Evolutionary conservation across 2,888 invertebrate species (phyloP).

Genomic region (Strigamia transsilvanica): DNA sequence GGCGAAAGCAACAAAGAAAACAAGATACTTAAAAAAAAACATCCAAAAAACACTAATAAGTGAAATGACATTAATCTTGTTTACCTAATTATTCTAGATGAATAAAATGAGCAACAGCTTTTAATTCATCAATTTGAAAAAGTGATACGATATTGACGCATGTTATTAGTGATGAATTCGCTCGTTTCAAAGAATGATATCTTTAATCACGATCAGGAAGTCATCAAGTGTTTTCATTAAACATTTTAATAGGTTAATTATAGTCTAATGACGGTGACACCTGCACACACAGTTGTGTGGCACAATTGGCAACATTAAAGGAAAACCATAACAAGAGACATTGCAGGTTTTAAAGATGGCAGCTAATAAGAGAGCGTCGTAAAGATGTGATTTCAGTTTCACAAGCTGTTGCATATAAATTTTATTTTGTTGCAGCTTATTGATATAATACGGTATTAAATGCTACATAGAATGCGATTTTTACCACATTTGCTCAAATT

Average conservation of each 20-base stretch:
- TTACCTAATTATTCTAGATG: neutral
- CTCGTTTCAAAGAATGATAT: slow-evolving; percentile 27
- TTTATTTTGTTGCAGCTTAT: slow-evolving; percentile 13
- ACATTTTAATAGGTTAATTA: slow-evolving; percentile 49
- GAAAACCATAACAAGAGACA: slow-evolving; percentile 46
- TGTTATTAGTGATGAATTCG: slow-evolving; percentile 10
- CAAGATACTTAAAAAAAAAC: neutral
- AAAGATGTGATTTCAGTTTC: slow-evolving; percentile 23
- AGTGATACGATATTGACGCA: neutral
- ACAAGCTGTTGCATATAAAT: slow-evolving; percentile 17
- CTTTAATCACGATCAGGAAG: slow-evolving; percentile 48
- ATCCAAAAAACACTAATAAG: neutral
- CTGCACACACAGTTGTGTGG: slow-evolving; percentile 43
- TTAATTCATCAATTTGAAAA: neutral
- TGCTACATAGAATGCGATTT: neutral
- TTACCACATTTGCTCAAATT: neutral
- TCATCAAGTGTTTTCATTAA: slow-evolving; percentile 49
- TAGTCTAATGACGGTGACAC: slow-evolving; percentile 49
- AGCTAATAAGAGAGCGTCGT: slow-evolving; percentile 29
- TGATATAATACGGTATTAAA: slow-evolving; percentile 25
- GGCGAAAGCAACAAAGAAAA: neutral
- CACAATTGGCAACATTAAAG: slow-evolving; percentile 47
- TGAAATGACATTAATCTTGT: slow-evolving; percentile 27
- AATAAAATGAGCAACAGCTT: neutral
- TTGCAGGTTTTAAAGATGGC: slow-evolving; percentile 43